Conservation (phyloP, 2,888 invertebrate species). For the Empis stercorea region DNA sequence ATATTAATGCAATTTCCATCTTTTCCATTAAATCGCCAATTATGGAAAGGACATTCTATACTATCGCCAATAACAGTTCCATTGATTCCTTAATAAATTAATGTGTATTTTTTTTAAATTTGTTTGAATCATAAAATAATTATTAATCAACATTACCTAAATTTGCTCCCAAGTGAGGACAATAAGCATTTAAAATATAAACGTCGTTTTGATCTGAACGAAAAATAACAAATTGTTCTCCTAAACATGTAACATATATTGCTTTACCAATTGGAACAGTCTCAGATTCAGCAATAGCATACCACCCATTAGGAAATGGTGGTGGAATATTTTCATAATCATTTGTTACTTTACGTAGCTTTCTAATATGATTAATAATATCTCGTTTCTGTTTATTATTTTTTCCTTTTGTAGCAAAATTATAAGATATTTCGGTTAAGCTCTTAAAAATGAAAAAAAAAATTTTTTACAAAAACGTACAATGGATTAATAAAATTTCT, state of each 20-base stretch:
- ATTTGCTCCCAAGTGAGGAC: constrained; percentile 84
- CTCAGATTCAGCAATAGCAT: constrained; percentile 56
- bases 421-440: constrained; percentile 14
- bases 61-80: constrained; percentile 65
- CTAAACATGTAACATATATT: constrained; percentile 50
- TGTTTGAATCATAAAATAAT: too few species aligned
- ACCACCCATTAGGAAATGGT: constrained; percentile 86
- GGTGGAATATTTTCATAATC: constrained; percentile 44
- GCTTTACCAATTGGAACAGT: constrained; percentile 44
- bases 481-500: constrained; percentile 6
- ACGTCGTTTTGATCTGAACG: constrained; percentile 49
- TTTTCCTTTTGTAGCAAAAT: constrained; percentile 5
- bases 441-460: not conserved
- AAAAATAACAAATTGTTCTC: constrained; percentile 58
- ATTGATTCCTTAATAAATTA: constrained; percentile 40
- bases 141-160: too few species aligned
- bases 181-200: constrained; percentile 70
- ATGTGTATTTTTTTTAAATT: too few species aligned
- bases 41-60: constrained; percentile 81
- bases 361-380: constrained; percentile 37
- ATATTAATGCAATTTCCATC: constrained; percentile 61
- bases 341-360: constrained; percentile 41
- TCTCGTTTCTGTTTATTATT: constrained; percentile 14
- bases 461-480: too few species aligned
- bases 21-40: constrained; percentile 66